Evolutionary conservation across 2,888 invertebrate species (phyloP).

Genomic region (Ligdia adustata): DNA sequence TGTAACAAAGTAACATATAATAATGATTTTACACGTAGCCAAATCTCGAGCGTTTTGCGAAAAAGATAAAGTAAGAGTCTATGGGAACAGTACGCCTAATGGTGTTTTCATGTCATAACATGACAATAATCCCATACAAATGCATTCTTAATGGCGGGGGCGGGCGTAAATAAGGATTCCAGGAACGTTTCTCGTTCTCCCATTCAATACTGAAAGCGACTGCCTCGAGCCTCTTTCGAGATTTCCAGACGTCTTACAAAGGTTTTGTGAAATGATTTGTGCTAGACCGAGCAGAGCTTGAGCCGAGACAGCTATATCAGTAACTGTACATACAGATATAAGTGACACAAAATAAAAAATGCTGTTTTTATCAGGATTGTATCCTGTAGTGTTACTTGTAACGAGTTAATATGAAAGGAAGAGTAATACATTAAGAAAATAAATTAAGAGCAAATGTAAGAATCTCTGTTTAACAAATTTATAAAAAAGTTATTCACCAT

Average conservation of each 20-base stretch:
- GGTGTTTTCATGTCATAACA: constrained; percentile 24
- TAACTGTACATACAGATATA: no score
- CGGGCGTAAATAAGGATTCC: constrained; percentile 49
- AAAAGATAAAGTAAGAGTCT: constrained; percentile 4
- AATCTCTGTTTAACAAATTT: no score
- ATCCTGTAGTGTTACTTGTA: no score
- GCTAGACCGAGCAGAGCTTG: not conserved
- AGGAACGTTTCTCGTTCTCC: constrained; percentile 60
- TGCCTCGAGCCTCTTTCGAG: constrained; percentile 70
- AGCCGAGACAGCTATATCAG: not conserved
- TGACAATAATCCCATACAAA: constrained; percentile 18
- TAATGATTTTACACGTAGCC: not conserved
- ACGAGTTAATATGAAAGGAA: no score
- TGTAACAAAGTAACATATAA: no score
- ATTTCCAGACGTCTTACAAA: constrained; percentile 52
- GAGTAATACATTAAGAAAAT: no score
- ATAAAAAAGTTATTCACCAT: no score
- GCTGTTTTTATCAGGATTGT: no score
- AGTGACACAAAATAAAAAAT: no score
- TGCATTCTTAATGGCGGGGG: constrained; percentile 42
- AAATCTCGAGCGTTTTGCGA: constrained; percentile 3
- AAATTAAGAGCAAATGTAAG: no score
- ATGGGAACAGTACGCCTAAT: constrained; percentile 7
- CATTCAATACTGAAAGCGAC: constrained; percentile 52
- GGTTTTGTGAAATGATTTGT: constrained; percentile 4